Evolutionary conservation across 2,797 vertebrate genomes (phyloP).

Genomic region (Dromococcyx pavoninus): DNA sequence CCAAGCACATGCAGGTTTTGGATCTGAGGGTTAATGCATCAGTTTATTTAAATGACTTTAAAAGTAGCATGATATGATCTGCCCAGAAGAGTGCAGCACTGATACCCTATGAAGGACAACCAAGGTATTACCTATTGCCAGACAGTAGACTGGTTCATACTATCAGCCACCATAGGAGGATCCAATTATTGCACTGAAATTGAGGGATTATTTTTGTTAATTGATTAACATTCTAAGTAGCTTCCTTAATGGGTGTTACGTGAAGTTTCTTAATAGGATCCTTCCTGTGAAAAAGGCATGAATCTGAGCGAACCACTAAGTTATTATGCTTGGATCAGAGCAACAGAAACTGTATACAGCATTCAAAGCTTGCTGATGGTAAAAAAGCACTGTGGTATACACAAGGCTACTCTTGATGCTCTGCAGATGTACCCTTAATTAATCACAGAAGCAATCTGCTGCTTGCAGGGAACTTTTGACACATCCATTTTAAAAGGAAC

Average conservation of each 20-base stretch:
- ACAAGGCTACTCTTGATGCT: conserved; percentile 5
- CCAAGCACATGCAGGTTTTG: neutral
- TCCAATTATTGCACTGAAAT: neutral
- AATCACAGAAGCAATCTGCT: neutral
- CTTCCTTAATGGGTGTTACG: neutral
- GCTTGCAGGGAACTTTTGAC: neutral
- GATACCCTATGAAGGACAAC: neutral
- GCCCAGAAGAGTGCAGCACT: conserved; percentile 45
- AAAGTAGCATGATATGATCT: neutral
- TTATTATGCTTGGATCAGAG: neutral
- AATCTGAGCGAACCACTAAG: neutral
- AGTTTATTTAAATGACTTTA: neutral
- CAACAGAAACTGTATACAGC: neutral
- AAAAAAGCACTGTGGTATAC: neutral
- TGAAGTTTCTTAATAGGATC: neutral
- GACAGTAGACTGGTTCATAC: neutral
- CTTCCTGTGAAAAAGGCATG: neutral
- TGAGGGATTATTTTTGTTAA: neutral
- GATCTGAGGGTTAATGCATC: neutral
- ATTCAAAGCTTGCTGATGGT: neutral
- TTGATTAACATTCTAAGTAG: neutral
- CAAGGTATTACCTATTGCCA: neutral
- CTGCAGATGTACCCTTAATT: conserved; percentile 31
- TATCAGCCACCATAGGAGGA: neutral
- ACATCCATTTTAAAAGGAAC: neutral